Base-by-base conservation (phyloP, 2,113 vertebrate genomes). In the Cavia aperea region DNA sequence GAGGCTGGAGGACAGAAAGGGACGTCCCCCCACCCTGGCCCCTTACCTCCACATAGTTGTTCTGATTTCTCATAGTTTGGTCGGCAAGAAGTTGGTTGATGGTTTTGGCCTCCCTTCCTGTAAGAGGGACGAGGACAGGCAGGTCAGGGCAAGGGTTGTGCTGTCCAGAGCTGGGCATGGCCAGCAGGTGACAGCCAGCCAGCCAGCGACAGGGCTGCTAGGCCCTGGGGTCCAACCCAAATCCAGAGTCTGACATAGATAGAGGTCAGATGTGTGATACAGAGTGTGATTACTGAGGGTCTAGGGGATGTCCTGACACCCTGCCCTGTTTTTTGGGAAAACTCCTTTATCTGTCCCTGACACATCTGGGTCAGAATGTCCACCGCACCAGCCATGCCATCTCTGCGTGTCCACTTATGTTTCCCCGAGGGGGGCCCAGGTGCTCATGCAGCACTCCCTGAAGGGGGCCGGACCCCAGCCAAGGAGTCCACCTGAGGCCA, bases 11-110 rank as follows among this genome's bases (percentile, higher is more conserved):
- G 12, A 49, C 9, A 46, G 26, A 15, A 8, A n/a, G 29, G 18
- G 21, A 7, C 29, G 18, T 3, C 26, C 24, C 84, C 7, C 2
- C 15, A 5, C 24, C 60, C 39, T 29, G 46, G 36, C 13, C 4
- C 43, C 36, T 5, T 96, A 98, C 98, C 97, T 98, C 97, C 19
- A 94, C 97, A 0, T 97, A 97, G 19, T n/a, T 81, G 18, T 97
- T 98, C 95, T 98, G 96, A 0, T 26, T 96, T 39, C 33, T 95
- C 91, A 97, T 0, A 9, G 46, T 23, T 96, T 78, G 0, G 0
- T 98, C 96, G 0, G 56, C 94, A 83, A 98, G 96, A 73, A 98
- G 94, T 0, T 98, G 95, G 0, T 97, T n/a, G 0, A 98, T 97
- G 83, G 96, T 98, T 4, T 1, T 91, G 63, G 31, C 77, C 60